phyloP scores from a whole-genome alignment of 2,113 vertebrate genomes.

The Pterocles burchelli region DNA sequence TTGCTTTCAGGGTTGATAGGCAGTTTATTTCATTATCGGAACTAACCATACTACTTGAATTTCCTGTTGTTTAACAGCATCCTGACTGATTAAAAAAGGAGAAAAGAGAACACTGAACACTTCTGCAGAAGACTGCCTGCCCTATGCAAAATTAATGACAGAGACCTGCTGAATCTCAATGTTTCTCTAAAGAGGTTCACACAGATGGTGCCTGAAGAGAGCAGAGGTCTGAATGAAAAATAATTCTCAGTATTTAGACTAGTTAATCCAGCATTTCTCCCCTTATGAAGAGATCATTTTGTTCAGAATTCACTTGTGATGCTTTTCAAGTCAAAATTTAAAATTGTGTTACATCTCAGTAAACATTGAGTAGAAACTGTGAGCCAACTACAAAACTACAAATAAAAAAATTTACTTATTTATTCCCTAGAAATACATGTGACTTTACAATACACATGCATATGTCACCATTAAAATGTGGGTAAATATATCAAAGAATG shows the following conservation, averaged over 20 bases:
- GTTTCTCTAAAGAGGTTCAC: background rate
- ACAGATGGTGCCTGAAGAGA: background rate
- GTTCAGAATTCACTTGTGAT: background rate
- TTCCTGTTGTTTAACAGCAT: background rate
- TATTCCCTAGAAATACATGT: background rate
- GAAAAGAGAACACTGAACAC: background rate
- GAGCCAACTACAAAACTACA: background rate
- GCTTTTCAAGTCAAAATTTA: background rate
- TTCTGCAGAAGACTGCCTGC: background rate
- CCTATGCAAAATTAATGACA: background rate
- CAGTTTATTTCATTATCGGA: background rate
- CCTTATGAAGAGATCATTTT: background rate
- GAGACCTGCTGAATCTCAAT: slow-evolving; percentile 1
- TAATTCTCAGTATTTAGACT: background rate
- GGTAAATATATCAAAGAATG: background rate
- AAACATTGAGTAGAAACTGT: background rate
- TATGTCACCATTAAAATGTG: background rate
- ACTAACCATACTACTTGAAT: background rate
- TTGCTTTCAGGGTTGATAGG: background rate
- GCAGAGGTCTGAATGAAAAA: background rate
- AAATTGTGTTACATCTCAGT: background rate
- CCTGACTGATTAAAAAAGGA: background rate
- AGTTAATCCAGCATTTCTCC: background rate
- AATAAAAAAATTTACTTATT: background rate
- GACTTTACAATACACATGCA: background rate